A percentile compares a stretch with the other conserved stretches of the same genome.
phyloP scores from a whole-genome alignment of 2,888 invertebrate species.

The Archips xylosteana region DNA sequence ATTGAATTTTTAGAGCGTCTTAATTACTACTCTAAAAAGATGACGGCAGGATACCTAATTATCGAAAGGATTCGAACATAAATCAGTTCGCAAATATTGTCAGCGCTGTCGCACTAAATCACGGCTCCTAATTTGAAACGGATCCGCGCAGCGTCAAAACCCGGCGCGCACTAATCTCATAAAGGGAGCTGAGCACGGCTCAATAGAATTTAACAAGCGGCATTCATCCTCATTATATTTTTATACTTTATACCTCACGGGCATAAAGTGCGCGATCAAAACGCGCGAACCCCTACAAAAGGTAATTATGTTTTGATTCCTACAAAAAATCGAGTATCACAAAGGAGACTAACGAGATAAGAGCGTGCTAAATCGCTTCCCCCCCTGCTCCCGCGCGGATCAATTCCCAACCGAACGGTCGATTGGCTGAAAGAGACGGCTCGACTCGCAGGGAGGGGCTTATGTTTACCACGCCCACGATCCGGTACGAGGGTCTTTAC shows the following conservation, averaged over 20 bases:
- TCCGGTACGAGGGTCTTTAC: slow-evolving; percentile 60
- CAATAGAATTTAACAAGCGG: slow-evolving; percentile 85
- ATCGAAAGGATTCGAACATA: slow-evolving; percentile 51
- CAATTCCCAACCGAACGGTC: slow-evolving; percentile 76
- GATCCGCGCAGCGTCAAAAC: slow-evolving; percentile 68
- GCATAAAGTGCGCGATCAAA: slow-evolving; percentile 84
- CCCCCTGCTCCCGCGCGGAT: slow-evolving; percentile 79
- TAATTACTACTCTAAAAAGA: slow-evolving; percentile 17
- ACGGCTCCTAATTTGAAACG: slow-evolving; percentile 80
- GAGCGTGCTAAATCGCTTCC: slow-evolving; percentile 84
- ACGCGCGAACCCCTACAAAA: slow-evolving; percentile 85
- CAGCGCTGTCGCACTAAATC: slow-evolving; percentile 72
- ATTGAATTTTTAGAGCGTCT: neutral
- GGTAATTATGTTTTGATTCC: slow-evolving; percentile 86
- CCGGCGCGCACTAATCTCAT: slow-evolving; percentile 74
- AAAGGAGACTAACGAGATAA: slow-evolving; percentile 86
- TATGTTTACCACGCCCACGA: slow-evolving; percentile 54
- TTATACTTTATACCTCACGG: slow-evolving; percentile 81
- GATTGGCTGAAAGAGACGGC: slow-evolving; percentile 79
- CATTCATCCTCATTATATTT: slow-evolving; percentile 85
- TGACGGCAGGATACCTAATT: slow-evolving; percentile 22
- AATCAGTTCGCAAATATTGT: slow-evolving; percentile 70
- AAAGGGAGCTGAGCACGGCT: slow-evolving; percentile 74
- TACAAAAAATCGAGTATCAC: slow-evolving; percentile 84
- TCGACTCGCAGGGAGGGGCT: slow-evolving; percentile 52